Evolutionary conservation across 2,113 vertebrate genomes (phyloP).

Genomic region (human (Homo sapiens)): DNA sequence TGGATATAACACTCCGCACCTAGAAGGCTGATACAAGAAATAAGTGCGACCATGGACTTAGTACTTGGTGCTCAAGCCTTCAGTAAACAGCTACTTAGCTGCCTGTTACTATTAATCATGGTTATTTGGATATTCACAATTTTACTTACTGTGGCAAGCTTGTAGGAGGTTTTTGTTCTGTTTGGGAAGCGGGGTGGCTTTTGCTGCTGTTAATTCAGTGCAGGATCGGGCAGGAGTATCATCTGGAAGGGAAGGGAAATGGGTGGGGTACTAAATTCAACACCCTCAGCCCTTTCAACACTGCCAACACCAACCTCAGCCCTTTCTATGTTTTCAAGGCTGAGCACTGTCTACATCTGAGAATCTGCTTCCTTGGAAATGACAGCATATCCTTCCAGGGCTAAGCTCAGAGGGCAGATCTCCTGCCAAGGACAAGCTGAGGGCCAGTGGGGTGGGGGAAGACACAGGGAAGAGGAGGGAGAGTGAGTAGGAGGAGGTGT

Average conservation of each 20-base stretch:
- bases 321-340: constrained; percentile 34
- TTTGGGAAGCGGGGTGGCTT: not conserved
- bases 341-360: not conserved
- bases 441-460: not conserved
- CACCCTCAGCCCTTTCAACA: not conserved
- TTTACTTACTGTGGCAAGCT: not conserved
- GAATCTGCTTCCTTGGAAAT: constrained; percentile 43
- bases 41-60: not conserved
- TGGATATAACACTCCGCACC: not conserved
- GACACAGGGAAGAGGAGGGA: not conserved
- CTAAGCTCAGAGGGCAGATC: constrained; percentile 49
- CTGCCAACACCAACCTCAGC: not conserved
- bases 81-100: not conserved
- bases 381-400: constrained; percentile 54
- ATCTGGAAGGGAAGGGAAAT: not conserved
- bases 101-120: not conserved
- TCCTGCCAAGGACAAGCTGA: constrained; percentile 35
- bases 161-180: constrained; percentile 42
- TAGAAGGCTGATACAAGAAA: not conserved
- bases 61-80: not conserved
- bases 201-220: constrained; percentile 4
- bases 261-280: not conserved
- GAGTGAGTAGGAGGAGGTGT: not conserved
- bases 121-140: constrained; percentile 30
- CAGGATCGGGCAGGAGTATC: constrained; percentile 17